Base-by-base conservation (phyloP, 2,888 invertebrate species). In the Tachina fera region DNA sequence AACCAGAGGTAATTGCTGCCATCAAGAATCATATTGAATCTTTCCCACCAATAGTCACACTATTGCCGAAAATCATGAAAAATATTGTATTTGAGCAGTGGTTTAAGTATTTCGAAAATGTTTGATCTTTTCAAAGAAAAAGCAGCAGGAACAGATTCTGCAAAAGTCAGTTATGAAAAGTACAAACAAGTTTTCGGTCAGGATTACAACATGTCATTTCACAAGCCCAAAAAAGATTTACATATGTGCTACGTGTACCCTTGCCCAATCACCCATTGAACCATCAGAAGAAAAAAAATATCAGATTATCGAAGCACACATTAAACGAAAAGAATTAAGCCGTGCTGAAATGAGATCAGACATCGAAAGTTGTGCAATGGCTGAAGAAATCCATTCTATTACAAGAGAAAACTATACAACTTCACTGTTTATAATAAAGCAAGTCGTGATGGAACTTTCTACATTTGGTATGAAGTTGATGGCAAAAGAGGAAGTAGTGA, bases 391-490 rank as follows among this genome's bases (percentile, higher is more conserved):
- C 65, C 65, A 65, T 65, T 65, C 65, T 65, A 65, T 65, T 45
- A 65, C 65, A 65, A 65, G 19, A 65, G 43, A 65, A 65, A 65
- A 65, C 45, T 65, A 65, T 65, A 45, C 65, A 65, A 65, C 65
- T 65, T 65, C 60, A 60, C 60, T 39, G 60, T 60, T 60, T 60
- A 60, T 60, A 60, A 60, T 60, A 39, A 60, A 60, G 60, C 60
- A 60, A 60, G 39, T 60, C 31, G 60, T 60, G 60, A 60, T 60
- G 60, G 60, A 60, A 60, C 60, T 60, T 60, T 39, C 60, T 60
- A 60, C 60, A 60, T 60, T 60, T 60, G 31, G 60, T 60, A 39
- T 60, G 60, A 60, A 60, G 60, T 60, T 60, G 60, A 60, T 60
- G 60, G 60, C 60, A 60, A 60, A 60, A 60, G 60, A 60, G 60